phyloP scores from a whole-genome alignment of 2,113 vertebrate genomes.

The Megaceryle maxima region DNA sequence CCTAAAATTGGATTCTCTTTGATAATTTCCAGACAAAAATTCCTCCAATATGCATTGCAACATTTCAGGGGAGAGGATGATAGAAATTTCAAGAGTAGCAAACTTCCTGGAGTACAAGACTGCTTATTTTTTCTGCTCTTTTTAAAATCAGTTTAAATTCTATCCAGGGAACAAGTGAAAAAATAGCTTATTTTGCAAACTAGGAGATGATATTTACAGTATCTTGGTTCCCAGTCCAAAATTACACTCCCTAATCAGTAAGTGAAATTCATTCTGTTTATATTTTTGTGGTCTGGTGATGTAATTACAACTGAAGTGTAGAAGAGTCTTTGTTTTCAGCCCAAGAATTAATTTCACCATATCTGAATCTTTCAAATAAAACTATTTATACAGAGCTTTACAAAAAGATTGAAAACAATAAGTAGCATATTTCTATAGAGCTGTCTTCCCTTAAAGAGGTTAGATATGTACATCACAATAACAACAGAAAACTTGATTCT shows the following conservation, averaged over 20 bases:
- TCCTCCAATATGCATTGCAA: neutral
- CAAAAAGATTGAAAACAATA: neutral
- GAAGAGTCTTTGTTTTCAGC: neutral
- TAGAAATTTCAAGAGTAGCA: neutral
- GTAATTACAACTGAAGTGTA: neutral
- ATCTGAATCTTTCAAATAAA: neutral
- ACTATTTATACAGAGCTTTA: neutral
- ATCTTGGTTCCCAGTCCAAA: neutral
- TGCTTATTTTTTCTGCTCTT: neutral
- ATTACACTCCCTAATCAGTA: neutral
- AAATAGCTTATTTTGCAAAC: neutral
- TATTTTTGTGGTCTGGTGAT: neutral
- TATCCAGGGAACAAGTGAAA: neutral
- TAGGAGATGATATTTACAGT: neutral
- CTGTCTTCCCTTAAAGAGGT: neutral
- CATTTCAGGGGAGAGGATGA: neutral
- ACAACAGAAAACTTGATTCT: neutral
- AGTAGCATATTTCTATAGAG: neutral
- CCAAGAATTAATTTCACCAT: neutral
- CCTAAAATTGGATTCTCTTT: neutral
- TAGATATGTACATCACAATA: neutral
- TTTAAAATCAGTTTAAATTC: neutral
- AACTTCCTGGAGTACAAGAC: neutral
- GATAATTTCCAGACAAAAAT: neutral
- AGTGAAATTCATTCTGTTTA: neutral